Conservation (phyloP, 1,140 invertebrate genomes). For the Papilio polytes region DNA sequence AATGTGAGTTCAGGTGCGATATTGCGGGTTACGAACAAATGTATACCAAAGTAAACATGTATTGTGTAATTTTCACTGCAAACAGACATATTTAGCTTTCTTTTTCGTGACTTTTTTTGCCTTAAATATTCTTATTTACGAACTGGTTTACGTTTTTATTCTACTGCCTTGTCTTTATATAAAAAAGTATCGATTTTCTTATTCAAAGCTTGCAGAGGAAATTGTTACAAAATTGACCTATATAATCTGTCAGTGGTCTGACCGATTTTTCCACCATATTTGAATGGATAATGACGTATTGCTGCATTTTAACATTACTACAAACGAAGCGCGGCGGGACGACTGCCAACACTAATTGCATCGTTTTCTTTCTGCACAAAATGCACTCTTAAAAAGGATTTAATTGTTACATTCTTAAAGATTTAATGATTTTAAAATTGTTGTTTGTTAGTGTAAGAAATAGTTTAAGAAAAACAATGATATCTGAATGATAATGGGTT, state of each 20-base stretch:
- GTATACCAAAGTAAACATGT: neutral
- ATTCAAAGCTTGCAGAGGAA: neutral
- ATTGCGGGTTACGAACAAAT: neutral
- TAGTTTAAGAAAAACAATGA: neutral
- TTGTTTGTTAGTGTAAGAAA: too few relatives aligned
- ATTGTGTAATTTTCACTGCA: neutral
- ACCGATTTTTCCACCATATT: constrained; percentile 17
- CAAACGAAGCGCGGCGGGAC: neutral
- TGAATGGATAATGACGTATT: constrained; percentile 24
- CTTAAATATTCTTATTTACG: too few relatives aligned
- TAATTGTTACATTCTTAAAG: neutral
- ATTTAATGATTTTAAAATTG: neutral
- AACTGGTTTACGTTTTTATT: neutral
- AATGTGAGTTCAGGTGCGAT: too few relatives aligned
- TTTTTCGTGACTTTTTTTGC: neutral
- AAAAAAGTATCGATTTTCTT: neutral
- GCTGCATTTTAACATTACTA: constrained; percentile 28
- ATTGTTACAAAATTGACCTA: constrained; percentile 19
- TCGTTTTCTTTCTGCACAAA: constrained; percentile 1
- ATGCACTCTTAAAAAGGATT: neutral
- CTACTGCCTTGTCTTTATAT: neutral
- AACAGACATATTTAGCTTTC: neutral
- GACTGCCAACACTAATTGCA: constrained; percentile 35
- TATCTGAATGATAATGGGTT: too few relatives aligned
- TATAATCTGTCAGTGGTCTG: constrained; percentile 26